phyloP scores from a whole-genome alignment of 1,140 invertebrate genomes.

The Atta cephalotes region DNA sequence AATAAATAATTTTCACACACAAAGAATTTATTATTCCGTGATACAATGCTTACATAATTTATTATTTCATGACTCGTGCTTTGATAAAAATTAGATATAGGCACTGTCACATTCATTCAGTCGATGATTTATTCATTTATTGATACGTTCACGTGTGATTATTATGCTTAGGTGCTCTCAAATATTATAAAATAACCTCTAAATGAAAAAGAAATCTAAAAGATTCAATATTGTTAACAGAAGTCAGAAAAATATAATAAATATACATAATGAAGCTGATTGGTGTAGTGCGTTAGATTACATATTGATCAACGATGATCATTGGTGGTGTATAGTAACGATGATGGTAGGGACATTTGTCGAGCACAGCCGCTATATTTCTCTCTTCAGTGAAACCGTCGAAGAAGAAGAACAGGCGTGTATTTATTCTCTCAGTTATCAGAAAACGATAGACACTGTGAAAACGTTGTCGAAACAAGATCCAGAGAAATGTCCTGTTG shows the following conservation, averaged over 20 bases:
- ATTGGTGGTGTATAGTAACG: constrained; percentile 79
- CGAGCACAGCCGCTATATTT: constrained; percentile 68
- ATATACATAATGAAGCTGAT: constrained; percentile 41
- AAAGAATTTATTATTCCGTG: neutral
- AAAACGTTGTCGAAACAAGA: constrained; percentile 71
- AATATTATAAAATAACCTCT: neutral
- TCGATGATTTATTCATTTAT: constrained; percentile 6
- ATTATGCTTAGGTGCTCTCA: neutral
- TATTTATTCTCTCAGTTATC: constrained; percentile 66
- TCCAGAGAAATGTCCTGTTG: constrained; percentile 65
- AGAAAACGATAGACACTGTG: constrained; percentile 61
- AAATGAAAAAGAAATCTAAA: constrained; percentile 28
- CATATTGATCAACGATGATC: constrained; percentile 78
- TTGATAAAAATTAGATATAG: neutral
- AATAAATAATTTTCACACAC: neutral
- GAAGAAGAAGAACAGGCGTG: constrained; percentile 70
- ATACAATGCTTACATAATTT: constrained; percentile 12
- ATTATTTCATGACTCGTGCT: neutral
- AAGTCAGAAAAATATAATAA: neutral
- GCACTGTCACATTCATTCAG: neutral
- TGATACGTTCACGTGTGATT: constrained; percentile 9
- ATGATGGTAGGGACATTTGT: constrained; percentile 77
- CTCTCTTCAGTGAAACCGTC: constrained; percentile 75
- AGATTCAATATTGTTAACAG: neutral
- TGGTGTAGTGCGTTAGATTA: constrained; percentile 70